These are phyloP conservation scores for Tipula unca DNA, from an alignment of 2,888 invertebrate genomes.

Conservation along the genomic window DNA sequence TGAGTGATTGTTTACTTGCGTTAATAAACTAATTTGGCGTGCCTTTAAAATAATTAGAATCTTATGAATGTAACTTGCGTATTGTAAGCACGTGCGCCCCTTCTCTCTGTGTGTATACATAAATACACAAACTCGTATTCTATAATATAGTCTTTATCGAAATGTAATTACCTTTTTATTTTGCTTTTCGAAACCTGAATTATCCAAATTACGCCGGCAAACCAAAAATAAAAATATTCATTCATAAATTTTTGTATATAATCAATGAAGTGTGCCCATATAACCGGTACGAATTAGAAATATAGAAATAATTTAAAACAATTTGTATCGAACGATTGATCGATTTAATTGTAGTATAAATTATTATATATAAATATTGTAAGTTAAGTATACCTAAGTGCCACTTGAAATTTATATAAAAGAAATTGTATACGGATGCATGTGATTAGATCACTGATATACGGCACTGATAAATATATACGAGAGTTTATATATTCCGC, in stretches of 20 bases:
- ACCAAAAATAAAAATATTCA: neutral
- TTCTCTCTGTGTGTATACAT: too few relatives aligned
- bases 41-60: too few relatives aligned
- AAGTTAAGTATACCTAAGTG: neutral
- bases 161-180: neutral
- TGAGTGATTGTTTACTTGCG: too few relatives aligned
- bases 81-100: too few relatives aligned
- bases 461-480: too few relatives aligned
- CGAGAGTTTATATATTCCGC: too few relatives aligned
- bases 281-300: neutral
- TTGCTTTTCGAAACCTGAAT: neutral
- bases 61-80: too few relatives aligned
- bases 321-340: neutral
- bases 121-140: neutral
- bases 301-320: neutral
- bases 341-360: neutral
- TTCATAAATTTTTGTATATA: neutral
- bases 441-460: neutral
- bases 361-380: neutral
- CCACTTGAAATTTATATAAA: neutral
- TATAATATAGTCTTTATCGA: neutral
- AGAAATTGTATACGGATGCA: neutral
- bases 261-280: neutral
- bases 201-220: neutral
- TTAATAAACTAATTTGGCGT: too few relatives aligned